Conservation (phyloP, 2,113 vertebrate species). For the Pelusios castaneus region DNA sequence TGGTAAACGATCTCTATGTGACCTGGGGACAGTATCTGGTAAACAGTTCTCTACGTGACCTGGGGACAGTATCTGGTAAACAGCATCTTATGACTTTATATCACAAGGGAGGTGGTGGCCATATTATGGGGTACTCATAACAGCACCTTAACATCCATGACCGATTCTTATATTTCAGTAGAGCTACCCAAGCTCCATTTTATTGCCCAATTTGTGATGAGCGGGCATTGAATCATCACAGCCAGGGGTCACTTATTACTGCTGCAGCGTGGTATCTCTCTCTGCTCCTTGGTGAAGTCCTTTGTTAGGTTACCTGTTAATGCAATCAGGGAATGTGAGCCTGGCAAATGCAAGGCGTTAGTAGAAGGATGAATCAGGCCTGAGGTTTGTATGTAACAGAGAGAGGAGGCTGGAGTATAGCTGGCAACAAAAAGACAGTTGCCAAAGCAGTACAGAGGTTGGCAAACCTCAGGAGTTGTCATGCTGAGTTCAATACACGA, state of each 20-base stretch:
- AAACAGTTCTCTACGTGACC: too few relatives aligned
- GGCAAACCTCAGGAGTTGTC: background rate
- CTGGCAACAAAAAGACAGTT: background rate
- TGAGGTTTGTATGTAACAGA: background rate
- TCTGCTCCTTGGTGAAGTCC: background rate
- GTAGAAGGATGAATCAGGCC: background rate
- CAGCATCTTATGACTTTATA: too few relatives aligned
- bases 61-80: too few relatives aligned
- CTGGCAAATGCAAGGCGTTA: background rate
- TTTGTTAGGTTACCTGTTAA: background rate
- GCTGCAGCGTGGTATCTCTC: background rate
- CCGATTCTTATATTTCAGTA: slow-evolving; percentile 25
- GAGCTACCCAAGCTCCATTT: slow-evolving; percentile 44
- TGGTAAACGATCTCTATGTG: too few relatives aligned
- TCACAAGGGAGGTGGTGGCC: too few relatives aligned
- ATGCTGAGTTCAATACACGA: background rate
- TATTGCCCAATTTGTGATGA: slow-evolving; percentile 59
- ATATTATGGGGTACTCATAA: too few relatives aligned
- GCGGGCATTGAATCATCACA: slow-evolving; percentile 45
- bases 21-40: too few relatives aligned
- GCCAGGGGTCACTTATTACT: background rate
- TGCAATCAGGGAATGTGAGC: background rate
- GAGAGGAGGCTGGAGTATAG: background rate
- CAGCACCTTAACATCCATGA: too few relatives aligned
- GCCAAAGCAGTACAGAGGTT: background rate